These are phyloP conservation scores for Eclectus roratus DNA, from an alignment of 2,113 vertebrate genomes.

Conservation along the genomic window DNA sequence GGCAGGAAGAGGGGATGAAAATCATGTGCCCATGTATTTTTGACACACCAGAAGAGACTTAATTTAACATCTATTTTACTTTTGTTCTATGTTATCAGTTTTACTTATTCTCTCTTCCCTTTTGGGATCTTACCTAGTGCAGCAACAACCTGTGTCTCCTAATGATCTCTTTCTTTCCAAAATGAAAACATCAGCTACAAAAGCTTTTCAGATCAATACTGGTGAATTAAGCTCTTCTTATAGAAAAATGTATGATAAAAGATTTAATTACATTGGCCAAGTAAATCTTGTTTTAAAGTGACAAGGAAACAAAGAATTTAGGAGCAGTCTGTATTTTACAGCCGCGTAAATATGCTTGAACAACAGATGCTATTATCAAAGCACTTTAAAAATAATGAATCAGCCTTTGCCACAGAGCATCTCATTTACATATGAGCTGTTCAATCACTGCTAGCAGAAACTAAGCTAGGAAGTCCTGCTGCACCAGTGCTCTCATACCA, in stretches of 20 bases:
- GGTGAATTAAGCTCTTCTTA: constrained; percentile 34
- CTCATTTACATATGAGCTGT: neutral
- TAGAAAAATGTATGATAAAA: constrained; percentile 40
- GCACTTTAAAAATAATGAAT: constrained; percentile 54
- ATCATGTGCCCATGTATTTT: neutral
- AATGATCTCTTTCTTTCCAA: neutral
- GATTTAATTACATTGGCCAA: constrained; percentile 46
- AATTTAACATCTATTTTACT: neutral
- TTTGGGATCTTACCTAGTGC: neutral
- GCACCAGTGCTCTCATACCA: neutral
- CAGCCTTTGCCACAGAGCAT: neutral
- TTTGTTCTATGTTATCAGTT: neutral
- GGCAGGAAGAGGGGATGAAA: neutral
- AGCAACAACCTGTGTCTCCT: neutral
- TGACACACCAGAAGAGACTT: neutral
- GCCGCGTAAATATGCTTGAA: constrained; percentile 39
- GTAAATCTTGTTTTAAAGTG: constrained; percentile 55
- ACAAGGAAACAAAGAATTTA: constrained; percentile 51
- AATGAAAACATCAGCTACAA: constrained; percentile 20
- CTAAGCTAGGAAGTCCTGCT: neutral
- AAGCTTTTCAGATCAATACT: constrained; percentile 27
- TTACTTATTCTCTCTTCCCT: neutral
- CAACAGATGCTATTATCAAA: constrained; percentile 37
- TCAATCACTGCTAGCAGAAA: neutral
- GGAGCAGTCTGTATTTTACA: constrained; percentile 31